Conservation (phyloP, 1,140 invertebrate genomes). For the Agrypnia vestita region DNA sequence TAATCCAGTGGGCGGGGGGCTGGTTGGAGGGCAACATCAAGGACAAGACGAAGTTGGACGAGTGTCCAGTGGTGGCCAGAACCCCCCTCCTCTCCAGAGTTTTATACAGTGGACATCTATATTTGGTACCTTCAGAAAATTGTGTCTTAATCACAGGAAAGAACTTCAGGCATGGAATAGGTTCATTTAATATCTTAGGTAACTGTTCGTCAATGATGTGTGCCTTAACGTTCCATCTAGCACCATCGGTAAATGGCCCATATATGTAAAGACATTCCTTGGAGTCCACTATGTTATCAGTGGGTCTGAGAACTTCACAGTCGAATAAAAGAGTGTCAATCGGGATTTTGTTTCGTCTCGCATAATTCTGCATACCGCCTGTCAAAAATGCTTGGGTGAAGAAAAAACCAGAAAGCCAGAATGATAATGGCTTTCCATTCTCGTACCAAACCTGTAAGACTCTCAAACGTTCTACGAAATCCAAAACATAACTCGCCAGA, state of each 20-base stretch:
- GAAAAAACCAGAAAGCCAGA: conserved; percentile 96
- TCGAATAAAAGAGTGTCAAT: conserved; percentile 91
- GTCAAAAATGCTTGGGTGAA: conserved; percentile 96
- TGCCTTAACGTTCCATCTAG: conserved; percentile 82
- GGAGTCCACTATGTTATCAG: conserved; percentile 72
- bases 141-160: conserved; percentile 75
- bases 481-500: conserved; percentile 87
- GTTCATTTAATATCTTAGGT: conserved; percentile 88
- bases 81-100: conserved; percentile 88
- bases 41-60: conserved; percentile 91
- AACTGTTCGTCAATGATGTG: conserved; percentile 81
- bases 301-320: conserved; percentile 78
- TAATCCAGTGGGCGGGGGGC: conserved; percentile 87
- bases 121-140: conserved; percentile 76
- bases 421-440: conserved; percentile 84
- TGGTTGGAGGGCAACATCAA: conserved; percentile 82
- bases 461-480: conserved; percentile 86
- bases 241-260: conserved; percentile 89
- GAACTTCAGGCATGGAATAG: conserved; percentile 85
- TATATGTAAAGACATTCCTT: conserved; percentile 87
- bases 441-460: conserved; percentile 87
- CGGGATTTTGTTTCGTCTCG: conserved; percentile 88
- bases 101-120: conserved; percentile 90
- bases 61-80: conserved; percentile 91
- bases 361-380: conserved; percentile 93